Conservation (phyloP, 2,797 vertebrate genomes). For the Sphaeramia orbicularis region DNA sequence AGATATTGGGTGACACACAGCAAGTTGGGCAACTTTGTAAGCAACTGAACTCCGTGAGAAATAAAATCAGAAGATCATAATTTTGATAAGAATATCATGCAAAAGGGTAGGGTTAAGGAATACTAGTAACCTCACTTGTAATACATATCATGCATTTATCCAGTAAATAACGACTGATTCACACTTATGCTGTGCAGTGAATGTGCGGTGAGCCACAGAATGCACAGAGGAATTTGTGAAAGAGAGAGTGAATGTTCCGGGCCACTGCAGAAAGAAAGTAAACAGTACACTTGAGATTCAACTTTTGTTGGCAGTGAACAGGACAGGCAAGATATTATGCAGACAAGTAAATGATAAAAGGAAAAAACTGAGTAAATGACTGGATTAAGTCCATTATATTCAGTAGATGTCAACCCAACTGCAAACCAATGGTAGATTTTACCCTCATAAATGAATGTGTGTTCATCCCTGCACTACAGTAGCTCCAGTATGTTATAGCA, state of each 20-base stretch:
- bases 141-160: slow-evolving; percentile 26
- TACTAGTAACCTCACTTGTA: slow-evolving; percentile 17
- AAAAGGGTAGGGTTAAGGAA: too few relatives aligned
- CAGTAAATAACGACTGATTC: slow-evolving; percentile 39
- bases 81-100: too few relatives aligned
- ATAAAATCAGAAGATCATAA: slow-evolving; percentile 4
- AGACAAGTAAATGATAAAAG: not conserved
- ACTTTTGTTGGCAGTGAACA: not conserved
- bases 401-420: too few relatives aligned
- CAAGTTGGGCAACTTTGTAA: slow-evolving; percentile 17
- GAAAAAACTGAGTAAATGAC: too few relatives aligned
- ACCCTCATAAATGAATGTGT: too few relatives aligned
- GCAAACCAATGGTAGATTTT: too few relatives aligned
- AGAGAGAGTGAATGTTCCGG: slow-evolving; percentile 29
- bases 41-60: not conserved
- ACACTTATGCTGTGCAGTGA: slow-evolving; percentile 47
- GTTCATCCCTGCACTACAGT: too few relatives aligned
- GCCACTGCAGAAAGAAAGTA: slow-evolving; percentile 34
- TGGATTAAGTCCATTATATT: too few relatives aligned
- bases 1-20: slow-evolving; percentile 52
- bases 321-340: not conserved
- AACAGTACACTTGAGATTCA: slow-evolving; percentile 32
- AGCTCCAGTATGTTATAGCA: too few relatives aligned
- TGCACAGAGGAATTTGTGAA: slow-evolving; percentile 43
- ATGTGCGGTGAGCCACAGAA: slow-evolving; percentile 65